phyloP scores from a whole-genome alignment of 2,888 invertebrate species.

The Morpho helenor region DNA sequence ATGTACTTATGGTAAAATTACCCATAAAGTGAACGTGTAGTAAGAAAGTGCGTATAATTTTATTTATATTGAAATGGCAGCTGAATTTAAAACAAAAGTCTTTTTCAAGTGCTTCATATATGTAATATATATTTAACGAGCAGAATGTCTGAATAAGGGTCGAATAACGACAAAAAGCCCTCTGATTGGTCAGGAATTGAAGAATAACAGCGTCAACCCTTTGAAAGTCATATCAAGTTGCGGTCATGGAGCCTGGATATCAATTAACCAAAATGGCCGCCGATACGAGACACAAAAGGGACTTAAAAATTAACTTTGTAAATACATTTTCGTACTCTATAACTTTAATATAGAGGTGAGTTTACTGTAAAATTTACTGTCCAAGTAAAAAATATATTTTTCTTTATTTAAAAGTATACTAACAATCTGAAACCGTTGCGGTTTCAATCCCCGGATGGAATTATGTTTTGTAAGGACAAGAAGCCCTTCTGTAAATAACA shows the following conservation, averaged over 20 bases:
- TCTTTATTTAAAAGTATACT: constrained; percentile 10
- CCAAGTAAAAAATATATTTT: constrained; percentile 4
- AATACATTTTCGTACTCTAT: constrained; percentile 7
- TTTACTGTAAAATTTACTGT: constrained; percentile 13
- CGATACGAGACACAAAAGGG: constrained; percentile 15
- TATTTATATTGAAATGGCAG: background rate
- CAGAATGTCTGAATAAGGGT: constrained; percentile 16
- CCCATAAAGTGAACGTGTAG: too few species aligned
- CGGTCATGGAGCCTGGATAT: constrained; percentile 44
- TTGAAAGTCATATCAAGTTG: constrained; percentile 37
- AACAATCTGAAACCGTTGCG: constrained; percentile 15
- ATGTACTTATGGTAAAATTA: too few species aligned
- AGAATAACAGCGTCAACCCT: constrained; percentile 39
- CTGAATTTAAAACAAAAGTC: constrained; percentile 11
- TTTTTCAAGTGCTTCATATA: constrained; percentile 1
- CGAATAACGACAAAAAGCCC: constrained; percentile 21
- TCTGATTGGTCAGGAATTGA: constrained; percentile 38
- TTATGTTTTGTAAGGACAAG: too few species aligned
- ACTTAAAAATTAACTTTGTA: constrained; percentile 8
- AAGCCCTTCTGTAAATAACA: constrained; percentile 13
- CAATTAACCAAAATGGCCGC: constrained; percentile 46
- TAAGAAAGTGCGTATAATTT: too few species aligned
- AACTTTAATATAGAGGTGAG: constrained; percentile 16
- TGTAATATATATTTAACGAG: constrained; percentile 7
- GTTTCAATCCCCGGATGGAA: constrained; percentile 8